Evolutionary conservation across 2,888 invertebrate genomes (phyloP).

Genomic region (Ophion slaviceki): DNA sequence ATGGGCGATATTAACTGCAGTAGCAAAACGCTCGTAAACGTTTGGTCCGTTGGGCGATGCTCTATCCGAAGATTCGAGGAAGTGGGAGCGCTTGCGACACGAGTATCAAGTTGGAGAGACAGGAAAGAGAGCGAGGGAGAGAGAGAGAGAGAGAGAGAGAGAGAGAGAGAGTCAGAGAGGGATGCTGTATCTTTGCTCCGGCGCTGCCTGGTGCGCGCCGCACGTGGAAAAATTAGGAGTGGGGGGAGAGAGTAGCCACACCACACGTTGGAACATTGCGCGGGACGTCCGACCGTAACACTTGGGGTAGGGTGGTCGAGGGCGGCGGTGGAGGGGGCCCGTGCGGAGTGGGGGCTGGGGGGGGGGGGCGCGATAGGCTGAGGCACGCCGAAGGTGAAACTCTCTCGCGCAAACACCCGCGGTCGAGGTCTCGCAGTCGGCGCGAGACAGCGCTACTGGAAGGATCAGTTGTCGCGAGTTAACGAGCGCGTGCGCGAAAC

Average conservation of each 20-base stretch:
- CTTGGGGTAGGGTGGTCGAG: conserved; percentile 26
- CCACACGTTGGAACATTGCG: conserved; percentile 48
- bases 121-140: conserved; percentile 4
- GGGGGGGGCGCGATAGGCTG: conserved; percentile 63
- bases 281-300: conserved; percentile 51
- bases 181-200: conserved; percentile 40
- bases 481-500: conserved; percentile 66
- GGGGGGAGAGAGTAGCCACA: conserved; percentile 38
- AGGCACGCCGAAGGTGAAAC: conserved; percentile 75
- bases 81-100: conserved; percentile 10
- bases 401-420: conserved; percentile 76
- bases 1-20: conserved; percentile 47
- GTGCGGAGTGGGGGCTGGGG: conserved; percentile 32
- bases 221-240: conserved; percentile 59
- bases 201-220: conserved; percentile 52
- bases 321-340: conserved; percentile 21
- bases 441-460: conserved; percentile 83
- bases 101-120: background rate
- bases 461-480: conserved; percentile 70
- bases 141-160: conserved; percentile 15
- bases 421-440: conserved; percentile 79
- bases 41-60: conserved; percentile 52
- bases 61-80: conserved; percentile 23
- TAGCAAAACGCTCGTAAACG: conserved; percentile 52
- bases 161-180: conserved; percentile 21